These are phyloP conservation scores for Carettochelys insculpta DNA, from an alignment of 2,113 vertebrate genomes.

Conservation along the genomic window DNA sequence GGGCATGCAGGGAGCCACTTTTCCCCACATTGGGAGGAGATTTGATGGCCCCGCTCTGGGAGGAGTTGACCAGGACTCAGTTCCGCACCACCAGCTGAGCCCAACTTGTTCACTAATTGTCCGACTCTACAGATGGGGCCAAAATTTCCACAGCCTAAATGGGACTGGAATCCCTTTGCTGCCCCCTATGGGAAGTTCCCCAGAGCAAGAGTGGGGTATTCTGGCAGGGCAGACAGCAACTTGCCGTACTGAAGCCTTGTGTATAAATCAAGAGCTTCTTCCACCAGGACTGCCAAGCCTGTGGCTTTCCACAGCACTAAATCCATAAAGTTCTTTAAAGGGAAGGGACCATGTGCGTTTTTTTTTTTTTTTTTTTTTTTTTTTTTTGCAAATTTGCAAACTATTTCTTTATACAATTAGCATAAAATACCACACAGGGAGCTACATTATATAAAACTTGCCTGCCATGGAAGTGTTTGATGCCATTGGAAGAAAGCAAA, in stretches of 20 bases:
- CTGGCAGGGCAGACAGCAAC: not conserved
- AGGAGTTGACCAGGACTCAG: not conserved
- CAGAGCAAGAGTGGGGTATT: not conserved
- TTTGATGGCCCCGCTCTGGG: not conserved
- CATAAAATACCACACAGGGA: conserved; percentile 6
- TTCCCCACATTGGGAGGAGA: not conserved
- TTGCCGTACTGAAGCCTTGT: not conserved
- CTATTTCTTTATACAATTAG: conserved; percentile 36
- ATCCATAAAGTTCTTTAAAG: fast-evolving
- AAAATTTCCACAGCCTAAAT: not conserved
- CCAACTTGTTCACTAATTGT: not conserved
- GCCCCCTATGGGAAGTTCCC: not conserved
- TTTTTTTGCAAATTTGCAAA: conserved; percentile 38
- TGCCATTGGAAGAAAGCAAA: not conserved
- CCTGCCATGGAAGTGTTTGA: conserved; percentile 11
- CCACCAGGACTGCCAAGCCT: fast-evolving
- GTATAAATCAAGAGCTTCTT: not conserved
- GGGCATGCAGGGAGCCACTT: not conserved
- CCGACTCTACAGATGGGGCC: not conserved
- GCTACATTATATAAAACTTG: conserved; percentile 17
- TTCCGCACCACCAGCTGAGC: not conserved
- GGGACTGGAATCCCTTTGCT: not conserved
- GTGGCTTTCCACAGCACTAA: not conserved
- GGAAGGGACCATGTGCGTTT: not conserved
- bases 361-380: no score